phyloP scores from a whole-genome alignment of 1,140 invertebrate genomes.

The Caerostris extrusa region DNA sequence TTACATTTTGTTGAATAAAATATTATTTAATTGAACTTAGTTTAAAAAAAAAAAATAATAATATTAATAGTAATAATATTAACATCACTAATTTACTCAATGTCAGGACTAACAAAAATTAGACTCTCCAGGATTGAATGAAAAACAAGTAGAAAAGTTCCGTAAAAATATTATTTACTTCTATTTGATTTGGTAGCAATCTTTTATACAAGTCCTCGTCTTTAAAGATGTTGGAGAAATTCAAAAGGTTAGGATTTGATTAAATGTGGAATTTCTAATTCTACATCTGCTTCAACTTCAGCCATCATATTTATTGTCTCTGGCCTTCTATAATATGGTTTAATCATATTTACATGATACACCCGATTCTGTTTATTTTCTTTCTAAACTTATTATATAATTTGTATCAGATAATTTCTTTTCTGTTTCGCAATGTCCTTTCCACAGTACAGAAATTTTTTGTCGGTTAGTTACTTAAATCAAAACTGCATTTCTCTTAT shows the following conservation, averaged over 20 bases:
- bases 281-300: neutral
- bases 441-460: neutral
- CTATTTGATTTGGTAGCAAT: neutral
- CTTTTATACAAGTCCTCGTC: neutral
- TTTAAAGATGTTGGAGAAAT: neutral
- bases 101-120: neutral
- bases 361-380: neutral
- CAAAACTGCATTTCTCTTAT: slow-evolving; percentile 17
- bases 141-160: neutral
- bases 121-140: neutral
- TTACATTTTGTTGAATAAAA: too few species aligned
- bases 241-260: neutral
- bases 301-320: neutral
- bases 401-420: slow-evolving; percentile 32
- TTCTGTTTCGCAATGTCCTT: neutral
- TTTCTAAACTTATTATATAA: neutral
- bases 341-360: slow-evolving; percentile 6
- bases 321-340: slow-evolving; percentile 22
- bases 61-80: too few species aligned
- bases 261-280: neutral
- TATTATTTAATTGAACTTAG: too few species aligned
- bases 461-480: neutral
- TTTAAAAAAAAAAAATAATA: too few species aligned
- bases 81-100: neutral
- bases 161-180: neutral